Base-by-base conservation (phyloP, 2,797 vertebrate species). In the Harpagifer antarcticus region DNA sequence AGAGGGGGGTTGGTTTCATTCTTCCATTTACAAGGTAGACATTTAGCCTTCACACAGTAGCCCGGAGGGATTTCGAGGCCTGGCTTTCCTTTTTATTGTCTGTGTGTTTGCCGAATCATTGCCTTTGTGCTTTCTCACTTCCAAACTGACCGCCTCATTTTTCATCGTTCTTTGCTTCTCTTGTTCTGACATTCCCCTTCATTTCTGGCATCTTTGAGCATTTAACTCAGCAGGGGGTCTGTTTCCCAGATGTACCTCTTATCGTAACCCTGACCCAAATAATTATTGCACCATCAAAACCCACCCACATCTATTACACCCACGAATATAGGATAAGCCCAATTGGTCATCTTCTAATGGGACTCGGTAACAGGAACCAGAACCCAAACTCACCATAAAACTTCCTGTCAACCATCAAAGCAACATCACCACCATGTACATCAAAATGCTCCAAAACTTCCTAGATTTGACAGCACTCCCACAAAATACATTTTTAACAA, bases 11-110 rank as follows among this genome's bases (percentile, higher is more conserved):
- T 31, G 61, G 75, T 37, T 87, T 85, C 54, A 82, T 57, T 55
- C 77, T 69, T 63, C 64, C 74, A 78, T 78, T 85, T 76, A 77
- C 4, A 42, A 74, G 66, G 45, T 74, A 72, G 56, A 88, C 59
- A 81, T 88, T 88, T 81, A 84, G 79, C 62, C 68, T 81, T 83
- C 81, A 81, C 64, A 75, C n/a, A n/a, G 53, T 60, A 68, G 79
- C 85, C 86, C 68, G 19, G 33, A 79, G 74, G 76, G 62, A 86
- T 81, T 87, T 57, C 3, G 37, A 23, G 59, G 55, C 59, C 59
- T 59, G 57, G 44, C 71, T 84, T 86, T 78, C 53, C 66, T 78
- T 61, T 82, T 16, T 50, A 31, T 61, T 5, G 4, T 59, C 74
- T 68, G 23, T 75, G 61, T 80, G 42, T 78, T 68, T 79, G 63